Base-by-base conservation (phyloP, 2,888 invertebrate genomes). In the Chydorus sphaericus region DNA sequence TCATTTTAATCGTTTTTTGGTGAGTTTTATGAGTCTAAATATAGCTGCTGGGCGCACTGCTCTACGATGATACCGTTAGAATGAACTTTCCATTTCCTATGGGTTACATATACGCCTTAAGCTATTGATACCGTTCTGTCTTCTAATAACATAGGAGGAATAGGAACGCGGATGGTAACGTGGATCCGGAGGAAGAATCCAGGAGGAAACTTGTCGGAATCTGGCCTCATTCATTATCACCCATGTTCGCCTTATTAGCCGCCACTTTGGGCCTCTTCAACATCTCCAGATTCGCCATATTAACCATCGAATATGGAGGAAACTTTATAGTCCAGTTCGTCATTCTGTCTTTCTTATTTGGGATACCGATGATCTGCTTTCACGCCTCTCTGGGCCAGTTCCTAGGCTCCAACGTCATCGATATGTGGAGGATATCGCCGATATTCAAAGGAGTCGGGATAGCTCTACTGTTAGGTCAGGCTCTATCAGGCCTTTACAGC, bases 351-450 rank as follows among this genome's bases (percentile, higher is more conserved):
- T 69, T 89, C 61, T 70, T 88, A 56, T 77, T 87, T 66, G 88
- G 88, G 65, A 82, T 91, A 66, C 91, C 92, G 6, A 69, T 91
- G 61, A 79, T 90, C 64, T 86, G 88, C 56, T 75, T 91, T 52
- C 86, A 89, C 69, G 77, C 88, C 69, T 85, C 86, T 62, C 73
- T 91, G 63, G 91, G 92, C 2, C 86, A 89, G 69, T 83, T 87
- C 63, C 72, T 91, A 58, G 81, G 82, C 49, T 80, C 87, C 0
- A 91, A 91, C 0, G 85, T 88, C 1, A 79, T 91, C 58, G 88
- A 89, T 64, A 90, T 91, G 90, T 92, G 91, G 91, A 80, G 79
- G 65, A 89, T 91, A 65, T 90, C 90, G 55, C 92, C 92, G 0
- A 80, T 91, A 63, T 90, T 91, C 68, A 84, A 86, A 69, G 91